phyloP scores from a whole-genome alignment of 2,888 invertebrate genomes.

The Acleris emargana region DNA sequence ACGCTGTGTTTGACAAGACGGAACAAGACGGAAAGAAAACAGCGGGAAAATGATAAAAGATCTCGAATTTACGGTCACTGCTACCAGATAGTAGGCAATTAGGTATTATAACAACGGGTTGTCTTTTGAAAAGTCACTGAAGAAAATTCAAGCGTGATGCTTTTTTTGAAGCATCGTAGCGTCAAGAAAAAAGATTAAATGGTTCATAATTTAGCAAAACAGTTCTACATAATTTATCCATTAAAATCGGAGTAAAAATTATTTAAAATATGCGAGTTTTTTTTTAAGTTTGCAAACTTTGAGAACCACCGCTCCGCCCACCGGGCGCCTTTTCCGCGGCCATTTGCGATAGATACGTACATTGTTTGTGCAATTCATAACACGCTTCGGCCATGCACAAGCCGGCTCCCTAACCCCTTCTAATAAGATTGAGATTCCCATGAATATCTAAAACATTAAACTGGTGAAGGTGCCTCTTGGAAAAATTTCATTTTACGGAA shows the following conservation, averaged over 20 bases:
- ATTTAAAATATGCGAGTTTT: neutral
- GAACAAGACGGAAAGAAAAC: neutral
- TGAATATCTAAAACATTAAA: neutral
- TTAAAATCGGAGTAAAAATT: no score
- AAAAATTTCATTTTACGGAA: slow-evolving; percentile 27
- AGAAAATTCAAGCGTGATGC: no score
- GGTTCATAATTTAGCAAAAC: no score
- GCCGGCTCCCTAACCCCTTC: neutral
- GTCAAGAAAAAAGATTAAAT: no score
- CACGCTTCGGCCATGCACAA: slow-evolving; percentile 24
- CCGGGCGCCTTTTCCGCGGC: slow-evolving; percentile 59
- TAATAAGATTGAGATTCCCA: slow-evolving; percentile 11
- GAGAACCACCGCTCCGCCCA: slow-evolving; percentile 50
- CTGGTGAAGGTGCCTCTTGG: slow-evolving; percentile 19
- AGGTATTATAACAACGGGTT: neutral
- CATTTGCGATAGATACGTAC: slow-evolving; percentile 66
- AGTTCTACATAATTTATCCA: no score
- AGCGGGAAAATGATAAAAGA: neutral
- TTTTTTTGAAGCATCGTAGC: no score
- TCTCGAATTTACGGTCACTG: neutral
- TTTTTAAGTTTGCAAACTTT: slow-evolving; percentile 48
- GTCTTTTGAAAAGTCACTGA: no score
- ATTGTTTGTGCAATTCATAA: slow-evolving; percentile 79
- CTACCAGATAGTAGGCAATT: neutral
- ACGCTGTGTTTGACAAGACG: slow-evolving; percentile 6